Evolutionary conservation across 2,113 vertebrate genomes (phyloP), one percentile per base, ranked within the genome.

Genomic region (Limnothrissa miodon): DNA sequence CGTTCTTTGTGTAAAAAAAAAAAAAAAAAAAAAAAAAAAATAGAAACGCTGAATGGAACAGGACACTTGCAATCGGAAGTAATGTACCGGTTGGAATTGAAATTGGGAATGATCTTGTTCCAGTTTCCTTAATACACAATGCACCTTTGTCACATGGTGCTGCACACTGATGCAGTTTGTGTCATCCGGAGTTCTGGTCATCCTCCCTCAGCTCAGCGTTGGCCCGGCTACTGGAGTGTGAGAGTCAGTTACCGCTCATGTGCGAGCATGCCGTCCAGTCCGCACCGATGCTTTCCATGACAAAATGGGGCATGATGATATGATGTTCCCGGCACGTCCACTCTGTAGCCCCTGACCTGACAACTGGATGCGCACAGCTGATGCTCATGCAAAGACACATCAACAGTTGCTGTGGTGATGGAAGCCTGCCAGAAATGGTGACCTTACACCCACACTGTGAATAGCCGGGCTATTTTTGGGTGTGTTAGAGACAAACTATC

Each of bases 361-460:
- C 59, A 62, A 62, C 59, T 62, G 59, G 59, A 62, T 11, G 25
- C 53, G n/a, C 19, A 21, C 2, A n/a, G 8, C 59, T 29, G 59
- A 62, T 29, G 51, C 19, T 23, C 51, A 56, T 56, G 51, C 19
- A 5, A 4, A 56, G 21, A 56, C 51, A 56, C 1, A 62, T 8
- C 4, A 2, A 25, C 25, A n/a, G n/a, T n/a, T 29, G n/a, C 2
- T 8, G n/a, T 29, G 46, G 15, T 36, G 29, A 74, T 74, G 29
- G 66, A 74, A 3, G 29, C 29, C 0, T 74, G 66, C 5, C 66
- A 74, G 66, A 33, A 74, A 74, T 39, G 66, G 36, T 74, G 66
- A 74, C 66, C 66, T 74, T 36, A 29, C 66, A 36, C 66, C 66
- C 66, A 36, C 33, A 33, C 66, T 74, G 66, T 74, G 66, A 36